Base-by-base conservation (phyloP, 2,888 invertebrate genomes). In the Drosophila acutilabella region DNA sequence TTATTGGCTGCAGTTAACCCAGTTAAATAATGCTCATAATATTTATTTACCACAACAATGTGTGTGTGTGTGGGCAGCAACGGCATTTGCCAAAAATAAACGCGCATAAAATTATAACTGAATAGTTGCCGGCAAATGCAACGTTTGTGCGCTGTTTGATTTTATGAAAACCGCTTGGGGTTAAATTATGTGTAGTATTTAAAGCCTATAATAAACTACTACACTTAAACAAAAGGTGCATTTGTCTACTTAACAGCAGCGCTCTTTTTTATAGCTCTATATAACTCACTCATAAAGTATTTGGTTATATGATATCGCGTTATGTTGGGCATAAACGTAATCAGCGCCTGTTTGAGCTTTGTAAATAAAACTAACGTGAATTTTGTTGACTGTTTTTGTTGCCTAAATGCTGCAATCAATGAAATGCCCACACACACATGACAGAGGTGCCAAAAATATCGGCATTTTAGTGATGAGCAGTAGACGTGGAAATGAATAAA, bases 371-470 rank as follows among this genome's bases (percentile, higher is more conserved):
- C 20, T 16, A 56, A 23, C 50, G 61, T 20, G 59, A 38, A 65
- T 60, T 62, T 70, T 70, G 66, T 66, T 73, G 74, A 56, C 54
- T 57, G 23, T 23, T 59, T 59, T 65, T 57, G 52, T 73, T 74
- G 65, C 70, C 57, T 67, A 82, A 79, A 74, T 66, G 72, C 71
- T 58, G 59, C 72, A 82, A 71, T 86, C 83, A 83, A 86, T 83
- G 74, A 81, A 79, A 80, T 81, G 69, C 81, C 80, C 81, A 85
- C 85, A 80, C n/a, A 74, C 81, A 80, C 60, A 70, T 8, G 45
- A 62, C 50, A 36, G 36, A 36, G 36, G 13, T 36, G 36, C 4
- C 36, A 36, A 13, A 36, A 36, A 13, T 36, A 36, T 36, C 13
- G 23, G 23, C 30, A 8, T 30, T 30, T 30, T 30, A 30, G 30